phyloP scores from a whole-genome alignment of 1,140 invertebrate genomes.

The Cryptotermes secundus region DNA sequence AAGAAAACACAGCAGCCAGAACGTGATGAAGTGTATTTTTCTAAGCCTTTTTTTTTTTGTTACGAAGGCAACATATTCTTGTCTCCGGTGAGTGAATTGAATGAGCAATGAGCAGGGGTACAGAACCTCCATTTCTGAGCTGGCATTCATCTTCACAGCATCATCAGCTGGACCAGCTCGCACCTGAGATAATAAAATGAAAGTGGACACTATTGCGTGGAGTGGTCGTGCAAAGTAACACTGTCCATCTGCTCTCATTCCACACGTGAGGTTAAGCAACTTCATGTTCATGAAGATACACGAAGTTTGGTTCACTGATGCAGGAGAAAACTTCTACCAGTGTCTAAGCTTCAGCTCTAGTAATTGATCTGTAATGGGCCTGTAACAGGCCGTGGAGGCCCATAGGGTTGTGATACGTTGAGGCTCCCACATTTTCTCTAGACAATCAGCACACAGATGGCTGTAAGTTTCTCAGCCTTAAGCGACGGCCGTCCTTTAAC shows the following conservation, averaged over 20 bases:
- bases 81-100: not conserved
- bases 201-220: not conserved
- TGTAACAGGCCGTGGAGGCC: too few species aligned
- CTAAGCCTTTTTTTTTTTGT: conserved; percentile 1
- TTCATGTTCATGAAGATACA: not conserved
- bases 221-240: not conserved
- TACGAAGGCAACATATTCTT: conserved; percentile 13
- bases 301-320: too few species aligned
- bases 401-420: too few species aligned
- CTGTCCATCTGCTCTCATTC: not conserved
- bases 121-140: not conserved
- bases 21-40: conserved; percentile 17
- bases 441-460: too few species aligned
- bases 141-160: not conserved
- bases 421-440: too few species aligned
- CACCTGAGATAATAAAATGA: conserved; percentile 1
- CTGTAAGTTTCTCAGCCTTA: too few species aligned
- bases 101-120: not conserved
- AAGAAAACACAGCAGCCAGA: not conserved
- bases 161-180: not conserved
- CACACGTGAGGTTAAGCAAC: not conserved
- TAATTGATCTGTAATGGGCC: too few species aligned
- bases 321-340: too few species aligned
- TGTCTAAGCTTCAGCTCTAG: too few species aligned
- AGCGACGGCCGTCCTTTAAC: too few species aligned